Conservation (phyloP, 2,113 vertebrate species). For the Prionailurus viverrinus region DNA sequence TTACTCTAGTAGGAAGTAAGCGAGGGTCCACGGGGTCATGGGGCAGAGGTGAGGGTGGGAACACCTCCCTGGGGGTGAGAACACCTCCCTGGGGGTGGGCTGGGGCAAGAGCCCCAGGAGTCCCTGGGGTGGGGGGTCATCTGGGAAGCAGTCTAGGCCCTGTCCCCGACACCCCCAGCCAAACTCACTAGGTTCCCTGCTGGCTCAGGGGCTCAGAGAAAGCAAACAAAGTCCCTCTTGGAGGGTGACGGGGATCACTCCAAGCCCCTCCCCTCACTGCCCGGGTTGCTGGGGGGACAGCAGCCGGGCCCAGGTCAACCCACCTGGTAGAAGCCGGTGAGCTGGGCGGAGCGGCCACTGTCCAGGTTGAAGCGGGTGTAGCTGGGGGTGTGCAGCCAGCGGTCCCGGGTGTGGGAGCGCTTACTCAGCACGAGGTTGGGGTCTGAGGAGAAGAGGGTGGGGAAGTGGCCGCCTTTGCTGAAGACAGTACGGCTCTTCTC, state of each 20-base stretch:
- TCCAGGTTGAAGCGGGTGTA: conserved; percentile 83
- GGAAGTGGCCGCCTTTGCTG: conserved; percentile 79
- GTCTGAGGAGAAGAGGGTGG: conserved; percentile 79
- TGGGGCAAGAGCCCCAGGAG: neutral
- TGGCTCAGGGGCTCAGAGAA: neutral
- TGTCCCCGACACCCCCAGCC: neutral
- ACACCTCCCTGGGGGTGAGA: too few species aligned
- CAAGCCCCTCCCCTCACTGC: neutral
- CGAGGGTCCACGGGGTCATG: neutral
- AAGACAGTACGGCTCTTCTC: conserved; percentile 61
- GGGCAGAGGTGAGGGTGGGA: neutral
- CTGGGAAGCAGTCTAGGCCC: neutral
- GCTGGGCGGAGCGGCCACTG: conserved; percentile 59
- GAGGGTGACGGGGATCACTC: neutral
- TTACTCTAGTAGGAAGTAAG: neutral
- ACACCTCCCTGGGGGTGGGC: neutral
- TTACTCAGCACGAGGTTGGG: neutral
- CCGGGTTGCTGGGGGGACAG: neutral
- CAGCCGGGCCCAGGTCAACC: neutral
- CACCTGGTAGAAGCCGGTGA: conserved; percentile 86
- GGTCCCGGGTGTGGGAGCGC: neutral
- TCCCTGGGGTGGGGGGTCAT: neutral
- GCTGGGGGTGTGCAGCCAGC: conserved; percentile 58
- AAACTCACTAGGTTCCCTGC: neutral
- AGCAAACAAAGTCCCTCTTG: neutral